A percentile compares a stretch with the other conserved stretches of the same genome.
These are phyloP conservation scores for Danio albolineatus DNA, from an alignment of 2,797 vertebrate genomes.

Conservation along the genomic window DNA sequence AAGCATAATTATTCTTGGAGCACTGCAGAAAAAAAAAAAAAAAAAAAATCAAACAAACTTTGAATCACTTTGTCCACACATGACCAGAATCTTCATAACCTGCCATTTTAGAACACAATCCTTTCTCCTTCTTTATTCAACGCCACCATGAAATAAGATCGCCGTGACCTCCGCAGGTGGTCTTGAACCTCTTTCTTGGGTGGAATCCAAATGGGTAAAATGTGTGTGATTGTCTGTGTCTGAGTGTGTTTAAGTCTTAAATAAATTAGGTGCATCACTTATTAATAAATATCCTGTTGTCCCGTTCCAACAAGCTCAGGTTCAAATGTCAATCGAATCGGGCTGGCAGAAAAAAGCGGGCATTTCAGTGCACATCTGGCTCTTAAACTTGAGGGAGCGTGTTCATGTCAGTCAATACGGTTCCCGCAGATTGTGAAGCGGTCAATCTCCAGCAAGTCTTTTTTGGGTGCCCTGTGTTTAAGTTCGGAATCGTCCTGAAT, in stretches of 20 bases:
- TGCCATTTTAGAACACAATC: background rate
- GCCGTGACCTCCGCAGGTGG: background rate
- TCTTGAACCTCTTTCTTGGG: background rate
- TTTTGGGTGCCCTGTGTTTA: conserved; percentile 88
- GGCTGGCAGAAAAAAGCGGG: conserved; percentile 38
- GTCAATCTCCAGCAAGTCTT: conserved; percentile 97
- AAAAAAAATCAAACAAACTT: background rate
- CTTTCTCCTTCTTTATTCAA: background rate
- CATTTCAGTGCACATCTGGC: conserved; percentile 43
- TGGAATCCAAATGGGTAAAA: conserved; percentile 27
- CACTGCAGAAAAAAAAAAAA: background rate
- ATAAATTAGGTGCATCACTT: conserved; percentile 57
- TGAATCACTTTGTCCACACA: background rate
- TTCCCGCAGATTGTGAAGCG: conserved; percentile 99
- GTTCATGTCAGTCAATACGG: conserved; percentile 89
- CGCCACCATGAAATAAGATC: background rate
- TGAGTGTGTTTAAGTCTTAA: conserved; percentile 55
- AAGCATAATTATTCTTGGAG: background rate
- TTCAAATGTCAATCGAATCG: conserved; percentile 39
- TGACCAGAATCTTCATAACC: background rate
- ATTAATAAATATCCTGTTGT: conserved; percentile 61
- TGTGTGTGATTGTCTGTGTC: conserved; percentile 40
- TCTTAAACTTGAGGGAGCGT: background rate
- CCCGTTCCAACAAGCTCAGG: conserved; percentile 23
- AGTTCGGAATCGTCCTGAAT: conserved; percentile 86